Evolutionary conservation across 2,113 vertebrate genomes (phyloP).

Genomic region (Ploceus nigricollis): DNA sequence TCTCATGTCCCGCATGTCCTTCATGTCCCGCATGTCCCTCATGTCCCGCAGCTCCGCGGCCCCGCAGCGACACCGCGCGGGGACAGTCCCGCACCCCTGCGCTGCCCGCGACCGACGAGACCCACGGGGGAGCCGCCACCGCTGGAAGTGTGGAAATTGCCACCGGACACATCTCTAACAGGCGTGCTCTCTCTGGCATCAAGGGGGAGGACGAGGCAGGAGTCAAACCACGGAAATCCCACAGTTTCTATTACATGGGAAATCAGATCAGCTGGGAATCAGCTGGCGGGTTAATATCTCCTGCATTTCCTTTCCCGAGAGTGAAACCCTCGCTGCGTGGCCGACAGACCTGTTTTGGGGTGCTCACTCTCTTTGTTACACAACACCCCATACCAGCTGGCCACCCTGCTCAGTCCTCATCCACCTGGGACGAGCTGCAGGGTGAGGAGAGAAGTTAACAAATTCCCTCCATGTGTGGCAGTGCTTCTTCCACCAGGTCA

Average conservation of each 20-base stretch:
- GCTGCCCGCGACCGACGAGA: not conserved
- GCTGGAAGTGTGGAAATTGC: accelerated
- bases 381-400: not conserved
- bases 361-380: not conserved
- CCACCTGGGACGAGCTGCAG: not conserved
- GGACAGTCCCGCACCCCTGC: not conserved
- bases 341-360: not conserved
- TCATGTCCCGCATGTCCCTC: accelerated
- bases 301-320: not conserved
- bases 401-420: not conserved
- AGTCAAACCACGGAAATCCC: not conserved
- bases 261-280: not conserved
- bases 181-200: accelerated
- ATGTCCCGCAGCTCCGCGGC: not conserved
- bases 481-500: not conserved
- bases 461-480: not conserved
- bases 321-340: not conserved
- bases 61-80: not conserved
- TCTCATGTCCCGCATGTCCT: accelerated
- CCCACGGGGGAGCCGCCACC: accelerated
- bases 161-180: accelerated
- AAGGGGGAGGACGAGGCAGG: not conserved
- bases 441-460: not conserved
- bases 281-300: not conserved
- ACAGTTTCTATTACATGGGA: not conserved